Base-by-base conservation (phyloP, 1,140 invertebrate genomes). In the Aradophagus sp. region DNA sequence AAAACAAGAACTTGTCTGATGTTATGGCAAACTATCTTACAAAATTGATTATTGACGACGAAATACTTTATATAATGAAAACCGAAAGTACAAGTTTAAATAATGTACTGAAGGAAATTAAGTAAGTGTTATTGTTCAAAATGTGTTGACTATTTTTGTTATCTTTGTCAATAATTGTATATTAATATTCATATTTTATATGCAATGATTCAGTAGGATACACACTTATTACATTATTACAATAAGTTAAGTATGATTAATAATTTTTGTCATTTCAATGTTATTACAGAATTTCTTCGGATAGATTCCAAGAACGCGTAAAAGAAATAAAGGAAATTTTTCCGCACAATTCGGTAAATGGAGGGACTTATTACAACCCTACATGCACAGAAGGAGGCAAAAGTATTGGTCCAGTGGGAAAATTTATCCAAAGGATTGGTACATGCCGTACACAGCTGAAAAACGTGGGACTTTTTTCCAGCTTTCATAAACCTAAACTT, bases 41-140 rank as follows among this genome's bases (percentile, higher is more conserved):
- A 32, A 47, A 47, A 29, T 47, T 32, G 11, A 12, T 47, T 2
- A 32, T 47, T 32, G 26, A 47, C 13, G 29, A 47, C 16, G 26
- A 47, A 11, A 16, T 47, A n/a, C n/a, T 47, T 1, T 10, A 47
- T 47, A 23, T 47, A 47, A 32, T 47, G 42, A 47, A 47, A 47
- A 11, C 19, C 8, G 1, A 31, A 47, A 17, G 12, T 16, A 47
- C 29, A 32, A 47, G 42, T 32, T 47, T 47, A 47, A 8, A 47
- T 32, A 47, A 47, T 2, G 27, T 16, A 32, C 13, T 47, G 42
- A 47, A 32, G 29, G 42, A 47, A 32, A 34, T 47, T 32, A 47
- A 47, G 42, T 47, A 47, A n/a, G 42, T 5, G 17, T 32, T 27
- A 29, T 13, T 15, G 26, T 29, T 44, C 23, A 15, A 29, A 44